phyloP scores from a whole-genome alignment of 2,888 invertebrate species.

The Osmoderma eremita region DNA sequence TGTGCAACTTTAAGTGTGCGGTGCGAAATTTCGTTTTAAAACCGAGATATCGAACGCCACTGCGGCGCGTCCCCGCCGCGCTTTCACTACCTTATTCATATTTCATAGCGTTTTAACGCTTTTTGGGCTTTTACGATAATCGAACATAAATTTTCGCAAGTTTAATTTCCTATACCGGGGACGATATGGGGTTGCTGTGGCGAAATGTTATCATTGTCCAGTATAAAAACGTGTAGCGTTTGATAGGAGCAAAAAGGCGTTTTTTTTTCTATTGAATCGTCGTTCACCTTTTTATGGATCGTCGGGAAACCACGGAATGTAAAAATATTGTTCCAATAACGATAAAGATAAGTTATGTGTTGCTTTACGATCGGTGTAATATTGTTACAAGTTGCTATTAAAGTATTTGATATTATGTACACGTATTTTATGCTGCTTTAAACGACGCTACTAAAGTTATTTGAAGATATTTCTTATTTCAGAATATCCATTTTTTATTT shows the following conservation, averaged over 20 bases:
- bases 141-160: constrained; percentile 23
- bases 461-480: no score
- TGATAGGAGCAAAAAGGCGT: background rate
- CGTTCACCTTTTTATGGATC: constrained; percentile 1
- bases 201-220: no score
- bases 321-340: constrained; percentile 5
- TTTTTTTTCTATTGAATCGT: background rate
- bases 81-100: constrained; percentile 3
- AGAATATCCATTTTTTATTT: no score
- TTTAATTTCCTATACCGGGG: constrained; percentile 20
- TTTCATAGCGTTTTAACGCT: constrained; percentile 5
- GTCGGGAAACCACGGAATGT: background rate
- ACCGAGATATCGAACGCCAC: background rate
- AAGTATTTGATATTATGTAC: no score
- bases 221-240: background rate
- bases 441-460: no score
- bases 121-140: constrained; percentile 31
- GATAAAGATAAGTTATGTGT: constrained; percentile 10
- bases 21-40: background rate
- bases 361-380: background rate
- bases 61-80: background rate
- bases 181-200: background rate
- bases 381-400: no score
- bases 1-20: background rate
- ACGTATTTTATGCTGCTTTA: no score